Evolutionary conservation across 2,113 vertebrate genomes (phyloP).

Genomic region (Myotis lucifugus): DNA sequence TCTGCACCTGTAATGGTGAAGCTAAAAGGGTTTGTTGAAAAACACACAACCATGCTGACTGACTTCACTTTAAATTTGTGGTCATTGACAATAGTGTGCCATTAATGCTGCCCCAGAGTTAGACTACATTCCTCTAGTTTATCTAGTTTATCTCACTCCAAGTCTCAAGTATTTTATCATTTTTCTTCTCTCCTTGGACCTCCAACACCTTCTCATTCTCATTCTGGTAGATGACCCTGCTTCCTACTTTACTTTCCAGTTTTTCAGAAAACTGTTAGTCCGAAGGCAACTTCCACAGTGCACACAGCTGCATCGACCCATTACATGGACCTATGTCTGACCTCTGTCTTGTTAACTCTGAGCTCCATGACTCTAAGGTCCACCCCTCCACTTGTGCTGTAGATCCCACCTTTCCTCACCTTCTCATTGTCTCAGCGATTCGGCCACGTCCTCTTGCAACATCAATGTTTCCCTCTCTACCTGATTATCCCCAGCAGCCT

Average conservation of each 20-base stretch:
- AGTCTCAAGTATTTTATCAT: background rate
- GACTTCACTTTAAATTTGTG: background rate
- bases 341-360: background rate
- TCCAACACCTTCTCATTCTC: background rate
- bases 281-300: background rate
- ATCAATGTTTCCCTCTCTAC: background rate
- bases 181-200: background rate
- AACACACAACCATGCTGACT: background rate
- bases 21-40: background rate
- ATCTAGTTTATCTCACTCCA: no score
- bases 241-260: background rate
- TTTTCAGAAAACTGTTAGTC: background rate
- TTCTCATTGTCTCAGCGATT: background rate
- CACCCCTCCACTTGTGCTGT: background rate
- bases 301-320: fast-evolving
- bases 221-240: background rate
- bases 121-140: background rate
- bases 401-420: background rate
- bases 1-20: background rate
- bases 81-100: no score
- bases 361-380: background rate
- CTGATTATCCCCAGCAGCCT: background rate
- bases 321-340: background rate
- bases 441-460: background rate
- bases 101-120: background rate